Conservation (phyloP, 1,140 invertebrate genomes). For the Calliphora vicina region DNA sequence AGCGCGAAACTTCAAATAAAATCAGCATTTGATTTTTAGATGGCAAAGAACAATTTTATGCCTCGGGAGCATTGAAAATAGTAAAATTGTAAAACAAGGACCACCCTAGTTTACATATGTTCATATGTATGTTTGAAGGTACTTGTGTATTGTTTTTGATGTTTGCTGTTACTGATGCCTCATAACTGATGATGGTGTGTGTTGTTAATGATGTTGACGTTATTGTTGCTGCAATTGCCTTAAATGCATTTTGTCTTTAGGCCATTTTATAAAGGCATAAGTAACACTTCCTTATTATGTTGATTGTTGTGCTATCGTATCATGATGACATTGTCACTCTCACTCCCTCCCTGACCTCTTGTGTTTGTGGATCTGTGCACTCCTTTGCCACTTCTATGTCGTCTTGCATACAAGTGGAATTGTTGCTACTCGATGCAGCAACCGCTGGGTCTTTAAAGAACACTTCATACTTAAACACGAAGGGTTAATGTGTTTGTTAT, state of each 20-base stretch:
- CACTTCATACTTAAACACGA: neutral
- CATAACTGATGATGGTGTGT: neutral
- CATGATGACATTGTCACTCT: neutral
- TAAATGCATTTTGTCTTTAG: slow-evolving; percentile 31
- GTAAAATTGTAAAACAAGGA: too few species aligned
- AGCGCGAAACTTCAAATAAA: too few species aligned
- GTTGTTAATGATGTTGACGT: slow-evolving; percentile 30
- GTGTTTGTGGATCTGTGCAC: too few species aligned
- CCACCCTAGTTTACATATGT: neutral
- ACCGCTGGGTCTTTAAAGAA: neutral
- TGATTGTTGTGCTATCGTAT: slow-evolving; percentile 26
- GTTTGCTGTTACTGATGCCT: neutral
- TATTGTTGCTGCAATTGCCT: slow-evolving; percentile 8
- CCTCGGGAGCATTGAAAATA: too few species aligned
- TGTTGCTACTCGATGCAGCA: neutral
- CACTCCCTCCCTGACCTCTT: neutral
- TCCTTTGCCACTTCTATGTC: neutral
- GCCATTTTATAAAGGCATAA: slow-evolving; percentile 22
- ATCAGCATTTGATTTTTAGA: too few species aligned
- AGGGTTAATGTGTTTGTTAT: slow-evolving; percentile 19
- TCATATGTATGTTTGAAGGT: neutral
- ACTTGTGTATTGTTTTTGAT: neutral
- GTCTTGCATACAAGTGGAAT: neutral
- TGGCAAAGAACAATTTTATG: too few species aligned
- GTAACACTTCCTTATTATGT: slow-evolving; percentile 33